Evolutionary conservation across 1,140 invertebrate species (phyloP).

Genomic region (Capitella teleta): DNA sequence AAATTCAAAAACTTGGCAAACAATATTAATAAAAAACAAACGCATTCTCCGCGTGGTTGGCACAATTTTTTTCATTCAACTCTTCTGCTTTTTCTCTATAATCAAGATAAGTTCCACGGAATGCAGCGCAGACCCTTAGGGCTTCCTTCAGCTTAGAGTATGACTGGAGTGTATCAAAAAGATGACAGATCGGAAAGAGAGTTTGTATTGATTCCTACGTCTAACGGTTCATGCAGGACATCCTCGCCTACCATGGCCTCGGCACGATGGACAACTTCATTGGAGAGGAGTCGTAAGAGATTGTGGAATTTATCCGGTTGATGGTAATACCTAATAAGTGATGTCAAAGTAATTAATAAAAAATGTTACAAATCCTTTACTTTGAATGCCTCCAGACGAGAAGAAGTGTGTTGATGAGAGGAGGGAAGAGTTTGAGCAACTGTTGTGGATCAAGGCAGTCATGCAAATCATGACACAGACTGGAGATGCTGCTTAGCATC

Average conservation of each 20-base stretch:
- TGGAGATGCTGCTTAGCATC: constrained; percentile 32
- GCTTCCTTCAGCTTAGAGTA: constrained; percentile 39
- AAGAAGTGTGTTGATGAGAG: constrained; percentile 34
- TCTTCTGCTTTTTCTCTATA: constrained; percentile 40
- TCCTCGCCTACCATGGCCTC: constrained; percentile 37
- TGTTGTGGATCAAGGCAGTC: constrained; percentile 22
- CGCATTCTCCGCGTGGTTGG: constrained; percentile 38
- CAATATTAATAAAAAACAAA: constrained; percentile 16
- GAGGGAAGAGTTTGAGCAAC: constrained; percentile 32
- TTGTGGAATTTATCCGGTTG: constrained; percentile 37
- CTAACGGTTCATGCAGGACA: constrained; percentile 33
- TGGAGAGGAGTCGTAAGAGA: constrained; percentile 34
- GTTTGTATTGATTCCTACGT: constrained; percentile 9
- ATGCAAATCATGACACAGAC: constrained; percentile 31
- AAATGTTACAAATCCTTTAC: no score
- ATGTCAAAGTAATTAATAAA: no score
- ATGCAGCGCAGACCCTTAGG: constrained; percentile 39
- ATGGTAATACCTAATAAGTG: constrained; percentile 35
- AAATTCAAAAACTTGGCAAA: background rate
- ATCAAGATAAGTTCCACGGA: constrained; percentile 40
- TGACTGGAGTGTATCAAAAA: constrained; percentile 21
- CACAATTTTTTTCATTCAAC: constrained; percentile 34
- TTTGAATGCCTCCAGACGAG: constrained; percentile 38
- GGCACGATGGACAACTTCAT: constrained; percentile 39
- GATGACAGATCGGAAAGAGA: background rate